Percentiles rank a stretch among this genome's conserved stretches.
Evolutionary conservation across 2,888 invertebrate species (phyloP).

Genomic region (Drosophila conformis): DNA sequence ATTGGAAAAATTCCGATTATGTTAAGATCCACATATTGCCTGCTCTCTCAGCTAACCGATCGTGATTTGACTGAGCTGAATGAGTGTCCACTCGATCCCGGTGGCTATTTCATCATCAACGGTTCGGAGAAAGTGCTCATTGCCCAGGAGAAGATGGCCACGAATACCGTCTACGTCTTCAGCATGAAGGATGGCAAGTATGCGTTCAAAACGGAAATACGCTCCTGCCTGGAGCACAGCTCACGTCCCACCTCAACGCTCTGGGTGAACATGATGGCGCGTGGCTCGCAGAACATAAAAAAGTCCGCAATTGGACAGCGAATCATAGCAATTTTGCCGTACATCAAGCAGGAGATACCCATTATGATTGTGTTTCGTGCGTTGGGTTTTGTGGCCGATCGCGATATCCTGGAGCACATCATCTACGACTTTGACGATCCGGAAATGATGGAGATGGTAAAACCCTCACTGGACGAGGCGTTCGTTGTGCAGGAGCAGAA

Average conservation of each 20-base stretch:
- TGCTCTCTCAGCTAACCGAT: slow-evolving; percentile 97
- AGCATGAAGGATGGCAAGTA: slow-evolving; percentile 99
- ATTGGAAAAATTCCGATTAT: slow-evolving; percentile 99
- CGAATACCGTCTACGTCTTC: slow-evolving; percentile 99
- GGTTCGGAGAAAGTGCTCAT: slow-evolving; percentile 99
- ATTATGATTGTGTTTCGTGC: slow-evolving; percentile 99
- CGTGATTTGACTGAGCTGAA: slow-evolving; percentile 99
- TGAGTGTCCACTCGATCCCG: slow-evolving; percentile 99
- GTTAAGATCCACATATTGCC: slow-evolving; percentile 98
- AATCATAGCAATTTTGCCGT: slow-evolving; percentile 98
- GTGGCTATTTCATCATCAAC: slow-evolving; percentile 99
- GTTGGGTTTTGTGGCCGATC: slow-evolving; percentile 99
- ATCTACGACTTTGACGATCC: slow-evolving; percentile 99
- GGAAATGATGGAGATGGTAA: slow-evolving; percentile 99
- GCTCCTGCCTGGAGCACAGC: slow-evolving; percentile 96
- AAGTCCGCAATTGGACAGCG: slow-evolving; percentile 99
- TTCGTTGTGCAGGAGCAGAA: slow-evolving; percentile 99
- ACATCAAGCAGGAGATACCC: slow-evolving; percentile 99
- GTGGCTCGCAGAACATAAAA: slow-evolving; percentile 99
- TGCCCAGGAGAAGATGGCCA: slow-evolving; percentile 99
- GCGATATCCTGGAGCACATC: slow-evolving; percentile 99
- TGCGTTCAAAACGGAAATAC: slow-evolving; percentile 98
- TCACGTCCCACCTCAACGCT: slow-evolving; percentile 98
- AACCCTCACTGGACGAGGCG: slow-evolving; percentile 99
- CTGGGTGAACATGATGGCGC: slow-evolving; percentile 99